These are phyloP conservation scores for Drosophila parabipectinata DNA, from an alignment of 1,140 invertebrate genomes.

Conservation along the genomic window DNA sequence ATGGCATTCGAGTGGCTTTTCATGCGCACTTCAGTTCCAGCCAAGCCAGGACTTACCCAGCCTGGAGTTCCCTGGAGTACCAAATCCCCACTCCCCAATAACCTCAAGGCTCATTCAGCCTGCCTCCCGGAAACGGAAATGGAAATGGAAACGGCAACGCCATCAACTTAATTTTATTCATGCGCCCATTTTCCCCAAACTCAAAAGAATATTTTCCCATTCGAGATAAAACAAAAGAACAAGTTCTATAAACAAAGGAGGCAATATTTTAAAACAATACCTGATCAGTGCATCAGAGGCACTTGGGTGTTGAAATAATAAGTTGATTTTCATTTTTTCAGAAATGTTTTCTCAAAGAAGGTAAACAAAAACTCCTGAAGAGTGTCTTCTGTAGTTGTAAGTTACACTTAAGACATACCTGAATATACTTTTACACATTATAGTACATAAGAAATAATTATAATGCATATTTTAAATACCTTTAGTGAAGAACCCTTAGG, in stretches of 20 bases:
- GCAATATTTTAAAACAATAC: neutral
- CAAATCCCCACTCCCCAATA: too few species aligned
- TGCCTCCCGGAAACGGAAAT: slow-evolving; percentile 59
- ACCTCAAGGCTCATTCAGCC: neutral
- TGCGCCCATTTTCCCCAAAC: slow-evolving; percentile 62
- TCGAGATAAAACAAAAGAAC: slow-evolving; percentile 66
- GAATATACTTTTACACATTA: too few species aligned
- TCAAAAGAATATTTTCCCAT: slow-evolving; percentile 58
- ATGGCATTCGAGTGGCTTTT: slow-evolving; percentile 78
- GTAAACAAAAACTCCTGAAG: too few species aligned
- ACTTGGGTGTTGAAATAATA: neutral
- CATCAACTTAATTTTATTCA: slow-evolving; percentile 81
- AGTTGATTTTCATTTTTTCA: neutral
- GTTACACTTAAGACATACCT: too few species aligned
- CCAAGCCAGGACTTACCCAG: slow-evolving; percentile 5
- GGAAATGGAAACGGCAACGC: slow-evolving; percentile 71
- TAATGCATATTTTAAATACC: too few species aligned
- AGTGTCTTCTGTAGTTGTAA: too few species aligned
- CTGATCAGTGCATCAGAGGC: slow-evolving; percentile 1
- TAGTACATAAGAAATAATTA: too few species aligned
- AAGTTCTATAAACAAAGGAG: neutral
- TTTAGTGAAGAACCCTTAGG: too few species aligned
- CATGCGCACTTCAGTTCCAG: slow-evolving; percentile 67
- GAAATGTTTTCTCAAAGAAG: too few species aligned
- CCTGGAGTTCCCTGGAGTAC: slow-evolving; percentile 19